Evolutionary conservation across 2,888 invertebrate species (phyloP).

Genomic region (Laothoe populi): DNA sequence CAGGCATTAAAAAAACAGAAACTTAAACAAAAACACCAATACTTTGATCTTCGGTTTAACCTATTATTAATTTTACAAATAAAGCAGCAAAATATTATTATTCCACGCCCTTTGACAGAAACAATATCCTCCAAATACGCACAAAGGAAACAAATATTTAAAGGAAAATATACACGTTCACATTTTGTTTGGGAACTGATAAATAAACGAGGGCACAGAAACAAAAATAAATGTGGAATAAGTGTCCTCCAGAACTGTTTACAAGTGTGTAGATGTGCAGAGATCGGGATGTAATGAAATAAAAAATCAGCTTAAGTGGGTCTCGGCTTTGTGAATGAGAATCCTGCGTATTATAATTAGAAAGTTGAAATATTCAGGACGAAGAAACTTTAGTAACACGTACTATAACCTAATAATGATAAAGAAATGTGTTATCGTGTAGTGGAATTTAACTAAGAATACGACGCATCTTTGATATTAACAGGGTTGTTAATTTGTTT

Average conservation of each 20-base stretch:
- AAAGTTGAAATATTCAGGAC: too few species aligned
- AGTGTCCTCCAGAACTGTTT: not conserved
- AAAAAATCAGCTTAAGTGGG: not conserved
- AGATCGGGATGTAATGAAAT: slow-evolving; percentile 14
- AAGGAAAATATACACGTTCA: slow-evolving; percentile 13
- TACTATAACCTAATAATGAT: too few species aligned
- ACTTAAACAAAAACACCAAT: not conserved
- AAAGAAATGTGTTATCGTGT: too few species aligned
- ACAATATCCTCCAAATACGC: slow-evolving; percentile 21
- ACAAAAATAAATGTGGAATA: slow-evolving; percentile 12
- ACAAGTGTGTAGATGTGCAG: not conserved
- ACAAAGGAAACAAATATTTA: slow-evolving; percentile 25
- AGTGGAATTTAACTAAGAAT: too few species aligned
- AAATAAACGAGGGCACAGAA: slow-evolving; percentile 21
- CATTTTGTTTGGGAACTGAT: slow-evolving; percentile 12
- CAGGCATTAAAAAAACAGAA: not conserved
- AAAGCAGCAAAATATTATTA: slow-evolving; percentile 19
- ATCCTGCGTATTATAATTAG: too few species aligned
- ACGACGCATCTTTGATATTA: too few species aligned
- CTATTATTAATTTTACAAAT: slow-evolving; percentile 12
- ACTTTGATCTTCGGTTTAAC: not conserved
- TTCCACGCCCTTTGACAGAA: slow-evolving; percentile 17
- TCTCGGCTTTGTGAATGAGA: not conserved
- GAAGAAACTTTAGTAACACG: too few species aligned
- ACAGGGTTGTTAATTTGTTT: too few species aligned